These are phyloP conservation scores for Austrofundulus limnaeus DNA, from an alignment of 2,113 vertebrate species.

Conservation along the genomic window DNA sequence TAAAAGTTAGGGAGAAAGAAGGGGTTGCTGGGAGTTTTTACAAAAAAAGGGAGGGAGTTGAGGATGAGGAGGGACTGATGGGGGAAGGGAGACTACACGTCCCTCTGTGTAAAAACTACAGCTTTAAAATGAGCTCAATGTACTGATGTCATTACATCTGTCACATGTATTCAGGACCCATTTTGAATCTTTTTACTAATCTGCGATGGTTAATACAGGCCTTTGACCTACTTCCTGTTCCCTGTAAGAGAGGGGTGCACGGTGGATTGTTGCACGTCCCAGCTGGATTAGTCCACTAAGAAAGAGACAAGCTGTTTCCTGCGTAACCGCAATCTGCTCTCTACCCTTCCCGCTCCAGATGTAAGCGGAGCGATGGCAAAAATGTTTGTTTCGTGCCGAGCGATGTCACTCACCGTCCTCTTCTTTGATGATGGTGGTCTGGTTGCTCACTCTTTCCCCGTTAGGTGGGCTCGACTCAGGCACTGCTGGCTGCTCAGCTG, in stretches of 20 bases:
- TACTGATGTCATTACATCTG: neutral
- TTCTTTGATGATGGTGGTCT: slow-evolving; percentile 84
- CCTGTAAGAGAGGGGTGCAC: slow-evolving; percentile 57
- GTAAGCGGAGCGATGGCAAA: neutral
- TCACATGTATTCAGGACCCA: slow-evolving; percentile 1
- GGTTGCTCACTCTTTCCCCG: slow-evolving; percentile 90
- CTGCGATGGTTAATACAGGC: slow-evolving; percentile 50
- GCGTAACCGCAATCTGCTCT: slow-evolving; percentile 11
- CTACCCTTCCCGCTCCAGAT: neutral
- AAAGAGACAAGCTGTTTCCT: slow-evolving; percentile 72
- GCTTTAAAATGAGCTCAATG: slow-evolving; percentile 17
- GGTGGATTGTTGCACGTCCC: slow-evolving; percentile 52
- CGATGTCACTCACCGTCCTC: slow-evolving; percentile 87
- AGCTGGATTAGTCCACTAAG: slow-evolving; percentile 77
- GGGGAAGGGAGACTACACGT: slow-evolving; percentile 31
- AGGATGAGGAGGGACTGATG: slow-evolving; percentile 12
- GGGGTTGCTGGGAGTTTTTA: slow-evolving; percentile 20
- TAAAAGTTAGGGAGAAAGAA: slow-evolving; percentile 31
- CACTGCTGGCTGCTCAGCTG: slow-evolving; percentile 88
- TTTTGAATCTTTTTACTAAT: slow-evolving; percentile 40
- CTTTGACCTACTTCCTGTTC: slow-evolving; percentile 69
- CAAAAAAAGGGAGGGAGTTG: slow-evolving; percentile 6
- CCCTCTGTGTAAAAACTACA: slow-evolving; percentile 26
- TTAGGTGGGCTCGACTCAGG: slow-evolving; percentile 85
- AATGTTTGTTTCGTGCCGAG: no score